Base-by-base conservation (phyloP, 1,140 invertebrate species). In the Lepidurus packardi region DNA sequence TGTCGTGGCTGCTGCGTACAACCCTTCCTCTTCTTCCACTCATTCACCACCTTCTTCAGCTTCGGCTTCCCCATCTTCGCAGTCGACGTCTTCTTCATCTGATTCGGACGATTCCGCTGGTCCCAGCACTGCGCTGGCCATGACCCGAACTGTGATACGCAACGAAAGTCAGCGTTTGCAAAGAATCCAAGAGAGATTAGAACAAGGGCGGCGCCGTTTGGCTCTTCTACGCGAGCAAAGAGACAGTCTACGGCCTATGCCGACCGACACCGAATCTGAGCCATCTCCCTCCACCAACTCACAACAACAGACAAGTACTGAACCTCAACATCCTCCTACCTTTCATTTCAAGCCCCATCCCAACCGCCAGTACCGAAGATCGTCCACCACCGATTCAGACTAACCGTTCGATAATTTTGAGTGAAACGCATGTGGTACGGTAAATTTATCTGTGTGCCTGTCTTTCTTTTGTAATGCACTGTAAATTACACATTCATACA, bases 401-500 rank as follows among this genome's bases (percentile, higher is more conserved):
- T 65, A 65, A 65, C 16, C 16, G 16, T 6, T 47, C 10, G 3
- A 16, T 0, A 16, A 7, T 65, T 13, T n/a, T 7, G 16, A 65
- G 7, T 65, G 53, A 65, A 65, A 65, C 21, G 9, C 53, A n/a
- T n/a, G 6, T 65, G 53, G 16, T 65, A n/a, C 21, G 16, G 53
- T 65, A 21, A 21, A n/a, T 21, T 9, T 65, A 1, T 65, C 47
- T 65, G 16, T 21, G 13, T 65, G 7, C 7, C 16, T 16, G 16
- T 21, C 21, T 65, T 13, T 21, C 53, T 65, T 65, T 65, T 65
- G 53, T 65, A 65, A 65, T 65, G 21, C 53, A 65, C 13, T 65
- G 53, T 65, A 65, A 65, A 65, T n/a, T 65, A 65, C 53, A 65
- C 53, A n/a, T 65, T 65, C 53, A 21, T 65, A 65, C 53, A 13